A percentile compares a stretch with the other conserved stretches of the same genome.
phyloP scores from a whole-genome alignment of 2,113 vertebrate species.

The Eulacestoma nigropectus region DNA sequence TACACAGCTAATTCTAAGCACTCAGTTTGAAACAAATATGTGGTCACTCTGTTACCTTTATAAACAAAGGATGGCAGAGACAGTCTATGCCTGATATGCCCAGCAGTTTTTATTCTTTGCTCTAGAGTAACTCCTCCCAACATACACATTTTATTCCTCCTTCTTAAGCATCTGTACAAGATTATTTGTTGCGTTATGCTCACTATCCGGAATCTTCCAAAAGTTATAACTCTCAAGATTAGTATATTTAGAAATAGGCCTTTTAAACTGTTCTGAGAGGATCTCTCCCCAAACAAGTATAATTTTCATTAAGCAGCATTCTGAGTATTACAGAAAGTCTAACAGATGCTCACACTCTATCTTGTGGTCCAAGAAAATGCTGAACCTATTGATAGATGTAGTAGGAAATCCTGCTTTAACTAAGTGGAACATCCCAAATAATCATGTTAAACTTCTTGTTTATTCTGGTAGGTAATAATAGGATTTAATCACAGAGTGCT shows the following conservation, averaged over 20 bases:
- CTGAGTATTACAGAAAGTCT: background rate
- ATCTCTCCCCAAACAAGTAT: fast-evolving
- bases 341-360: background rate
- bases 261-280: background rate
- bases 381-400: background rate
- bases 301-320: background rate
- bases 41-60: background rate
- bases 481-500: background rate
- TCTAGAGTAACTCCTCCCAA: background rate
- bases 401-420: background rate
- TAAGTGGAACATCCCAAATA: background rate
- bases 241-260: background rate
- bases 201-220: background rate
- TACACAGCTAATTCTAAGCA: background rate
- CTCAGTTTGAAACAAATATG: background rate
- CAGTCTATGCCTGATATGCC: background rate
- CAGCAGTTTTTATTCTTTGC: background rate
- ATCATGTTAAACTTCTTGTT: background rate
- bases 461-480: constrained; percentile 3
- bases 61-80: background rate
- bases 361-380: background rate
- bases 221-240: background rate
- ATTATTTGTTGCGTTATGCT: background rate
- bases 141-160: background rate
- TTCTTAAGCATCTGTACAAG: background rate